Evolutionary conservation across 1,140 invertebrate species (phyloP), one percentile per base, ranked within the genome.

Genomic region (Apis dorsata): DNA sequence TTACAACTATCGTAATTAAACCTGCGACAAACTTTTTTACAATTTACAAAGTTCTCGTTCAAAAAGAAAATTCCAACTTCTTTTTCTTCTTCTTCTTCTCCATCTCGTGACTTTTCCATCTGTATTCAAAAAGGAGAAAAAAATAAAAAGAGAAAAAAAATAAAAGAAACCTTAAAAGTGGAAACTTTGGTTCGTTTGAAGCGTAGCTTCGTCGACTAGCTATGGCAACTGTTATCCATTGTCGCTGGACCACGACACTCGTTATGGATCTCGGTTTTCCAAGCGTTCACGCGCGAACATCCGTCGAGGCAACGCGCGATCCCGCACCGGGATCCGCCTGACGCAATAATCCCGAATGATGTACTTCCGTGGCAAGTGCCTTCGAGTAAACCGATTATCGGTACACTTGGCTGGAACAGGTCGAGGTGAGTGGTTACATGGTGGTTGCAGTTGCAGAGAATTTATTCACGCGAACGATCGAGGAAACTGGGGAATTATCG

Each of bases 271-370:
- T 44, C 51, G 62, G 44, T 68, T 57, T 78, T 69, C 49, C 72
- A 60, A 63, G 85, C 55, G 57, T 60, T 73, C 71, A 73, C 71
- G 55, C 55, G 72, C 34, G 11, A 74, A 34, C 34, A 28, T 72
- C 24, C 72, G 72, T 60, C 72, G 57, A 59, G 71, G n/a, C 53
- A 24, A 10, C 11, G n/a, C 13, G 55, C 55, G 55, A 4, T 44
- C 19, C 60, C 49, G 74, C 57, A 74, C 19, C 70, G 82, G 82
- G 70, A 87, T 85, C 81, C 77, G 62, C 85, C 62, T 77, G 82
- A 85, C 74, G 86, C 82, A 88, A 79, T 87, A 88, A 88, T 88
- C 86, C 66, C 83, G 83, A 88, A 85, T 88, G 86, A 87, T 72
- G 87, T 80, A 80, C 79, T 85, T 88, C 79, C 79, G 63, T 55